Percentiles rank a stretch among this genome's conserved stretches.
Conservation (phyloP, 2,113 vertebrate species). For the Dromiciops gliroides region DNA sequence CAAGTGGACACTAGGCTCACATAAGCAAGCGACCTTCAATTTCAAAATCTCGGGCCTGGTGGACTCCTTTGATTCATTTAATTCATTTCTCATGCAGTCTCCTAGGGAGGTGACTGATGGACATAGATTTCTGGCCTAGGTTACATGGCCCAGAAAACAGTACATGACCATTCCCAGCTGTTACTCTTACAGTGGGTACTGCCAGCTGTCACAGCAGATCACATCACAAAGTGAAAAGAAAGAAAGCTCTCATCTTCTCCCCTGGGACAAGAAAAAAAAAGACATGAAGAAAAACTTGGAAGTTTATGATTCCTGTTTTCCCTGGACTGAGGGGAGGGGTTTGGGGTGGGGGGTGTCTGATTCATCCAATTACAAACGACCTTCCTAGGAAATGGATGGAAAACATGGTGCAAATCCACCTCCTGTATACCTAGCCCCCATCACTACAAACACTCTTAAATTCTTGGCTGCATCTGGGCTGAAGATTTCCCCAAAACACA, state of each 20-base stretch:
- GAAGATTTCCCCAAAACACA: slow-evolving; percentile 37
- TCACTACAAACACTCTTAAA: slow-evolving; percentile 8
- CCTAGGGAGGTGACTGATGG: slow-evolving; percentile 62
- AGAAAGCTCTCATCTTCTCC: slow-evolving; percentile 60
- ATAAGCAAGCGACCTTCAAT: slow-evolving; percentile 34
- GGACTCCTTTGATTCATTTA: slow-evolving; percentile 45
- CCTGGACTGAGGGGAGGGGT: not conserved
- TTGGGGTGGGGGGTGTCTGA: too few species aligned
- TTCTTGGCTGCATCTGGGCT: slow-evolving; percentile 18
- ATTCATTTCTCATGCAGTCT: slow-evolving; percentile 60
- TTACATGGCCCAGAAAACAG: slow-evolving; percentile 61
- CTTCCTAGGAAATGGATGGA: slow-evolving; percentile 62
- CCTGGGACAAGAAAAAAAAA: slow-evolving; percentile 42
- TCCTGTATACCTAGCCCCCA: slow-evolving; percentile 14
- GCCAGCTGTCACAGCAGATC: slow-evolving; percentile 72
- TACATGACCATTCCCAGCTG: slow-evolving; percentile 75
- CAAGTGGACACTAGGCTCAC: slow-evolving; percentile 9
- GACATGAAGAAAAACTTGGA: slow-evolving; percentile 52
- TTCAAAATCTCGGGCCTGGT: slow-evolving; percentile 47
- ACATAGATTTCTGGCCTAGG: slow-evolving; percentile 64
- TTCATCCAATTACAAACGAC: slow-evolving; percentile 63
- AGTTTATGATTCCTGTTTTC: slow-evolving; percentile 20
- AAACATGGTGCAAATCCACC: slow-evolving; percentile 53
- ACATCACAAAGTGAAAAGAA: slow-evolving; percentile 50
- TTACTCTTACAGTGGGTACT: slow-evolving; percentile 46